These are phyloP conservation scores for Teleopsis dalmanni DNA, from an alignment of 1,140 invertebrate species.

Conservation along the genomic window DNA sequence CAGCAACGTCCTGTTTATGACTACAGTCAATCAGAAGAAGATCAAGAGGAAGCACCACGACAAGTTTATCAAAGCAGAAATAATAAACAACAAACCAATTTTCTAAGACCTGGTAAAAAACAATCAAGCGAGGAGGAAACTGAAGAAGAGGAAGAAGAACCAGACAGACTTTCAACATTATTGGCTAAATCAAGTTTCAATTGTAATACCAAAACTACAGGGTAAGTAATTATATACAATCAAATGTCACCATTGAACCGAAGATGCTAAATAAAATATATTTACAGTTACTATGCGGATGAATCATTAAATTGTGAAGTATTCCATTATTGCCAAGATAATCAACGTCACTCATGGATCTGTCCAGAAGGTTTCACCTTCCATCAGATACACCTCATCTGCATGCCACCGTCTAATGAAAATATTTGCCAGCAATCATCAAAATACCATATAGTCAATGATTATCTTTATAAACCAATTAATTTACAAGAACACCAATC, in stretches of 20 bases:
- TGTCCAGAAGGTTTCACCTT: slow-evolving; percentile 88
- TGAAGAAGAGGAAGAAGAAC: slow-evolving; percentile 74
- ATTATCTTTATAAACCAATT: slow-evolving; percentile 83
- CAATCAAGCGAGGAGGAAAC: slow-evolving; percentile 43
- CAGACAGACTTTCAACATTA: slow-evolving; percentile 70
- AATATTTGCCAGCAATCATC: slow-evolving; percentile 84
- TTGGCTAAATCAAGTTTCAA: slow-evolving; percentile 77
- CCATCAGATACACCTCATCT: slow-evolving; percentile 89
- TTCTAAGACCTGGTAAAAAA: slow-evolving; percentile 19
- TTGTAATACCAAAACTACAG: slow-evolving; percentile 71
- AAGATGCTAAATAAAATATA: neutral
- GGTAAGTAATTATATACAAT: slow-evolving; percentile 35
- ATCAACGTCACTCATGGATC: slow-evolving; percentile 84
- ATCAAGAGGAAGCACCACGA: slow-evolving; percentile 39
- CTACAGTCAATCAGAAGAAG: slow-evolving; percentile 33
- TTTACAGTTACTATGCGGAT: slow-evolving; percentile 71
- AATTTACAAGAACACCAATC: slow-evolving; percentile 71
- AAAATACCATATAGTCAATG: slow-evolving; percentile 87
- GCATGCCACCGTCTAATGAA: slow-evolving; percentile 81
- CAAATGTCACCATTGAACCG: neutral
- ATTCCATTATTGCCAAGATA: slow-evolving; percentile 90
- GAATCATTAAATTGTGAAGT: slow-evolving; percentile 82
- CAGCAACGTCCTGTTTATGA: slow-evolving; percentile 24
- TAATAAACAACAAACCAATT: slow-evolving; percentile 36
- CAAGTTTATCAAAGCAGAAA: slow-evolving; percentile 35